Conservation (phyloP, 2,113 vertebrate genomes). For the Dolichallabes microphthalmus region DNA sequence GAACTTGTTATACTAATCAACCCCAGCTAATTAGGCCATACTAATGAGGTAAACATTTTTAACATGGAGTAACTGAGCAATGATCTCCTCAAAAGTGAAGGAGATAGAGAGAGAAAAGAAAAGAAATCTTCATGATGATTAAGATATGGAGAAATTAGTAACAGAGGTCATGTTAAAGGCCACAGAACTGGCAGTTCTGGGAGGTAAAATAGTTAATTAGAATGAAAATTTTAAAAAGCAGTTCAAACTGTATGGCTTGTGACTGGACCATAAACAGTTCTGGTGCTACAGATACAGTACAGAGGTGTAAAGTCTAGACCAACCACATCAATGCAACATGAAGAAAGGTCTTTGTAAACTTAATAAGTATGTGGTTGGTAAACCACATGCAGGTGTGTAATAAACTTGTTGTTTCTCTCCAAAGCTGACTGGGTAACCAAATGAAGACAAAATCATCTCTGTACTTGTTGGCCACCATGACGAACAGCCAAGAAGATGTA, state of each 20-base stretch:
- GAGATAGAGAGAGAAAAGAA: not conserved
- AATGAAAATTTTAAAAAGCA: not conserved
- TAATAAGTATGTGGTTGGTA: not conserved
- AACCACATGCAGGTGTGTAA: not conserved
- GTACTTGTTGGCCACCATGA: not conserved
- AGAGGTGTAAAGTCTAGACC: not conserved
- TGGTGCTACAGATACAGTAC: not conserved
- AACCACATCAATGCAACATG: not conserved
- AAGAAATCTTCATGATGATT: not conserved
- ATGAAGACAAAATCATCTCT: not conserved
- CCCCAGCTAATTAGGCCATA: conserved; percentile 48
- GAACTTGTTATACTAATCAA: conserved; percentile 19
- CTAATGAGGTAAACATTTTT: conserved; percentile 13
- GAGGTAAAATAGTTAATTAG: not conserved
- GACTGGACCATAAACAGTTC: too few relatives aligned
- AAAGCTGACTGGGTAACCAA: not conserved
- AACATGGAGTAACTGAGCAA: conserved; percentile 42
- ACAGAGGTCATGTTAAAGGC: not conserved
- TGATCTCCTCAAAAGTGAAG: not conserved
- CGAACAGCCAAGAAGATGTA: not conserved
- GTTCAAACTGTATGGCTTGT: not conserved
- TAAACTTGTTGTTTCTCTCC: not conserved
- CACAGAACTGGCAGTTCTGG: not conserved
- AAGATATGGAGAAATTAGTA: not conserved
- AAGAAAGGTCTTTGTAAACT: not conserved